phyloP scores from a whole-genome alignment of 2,113 vertebrate genomes.

The Colinus virginianus region DNA sequence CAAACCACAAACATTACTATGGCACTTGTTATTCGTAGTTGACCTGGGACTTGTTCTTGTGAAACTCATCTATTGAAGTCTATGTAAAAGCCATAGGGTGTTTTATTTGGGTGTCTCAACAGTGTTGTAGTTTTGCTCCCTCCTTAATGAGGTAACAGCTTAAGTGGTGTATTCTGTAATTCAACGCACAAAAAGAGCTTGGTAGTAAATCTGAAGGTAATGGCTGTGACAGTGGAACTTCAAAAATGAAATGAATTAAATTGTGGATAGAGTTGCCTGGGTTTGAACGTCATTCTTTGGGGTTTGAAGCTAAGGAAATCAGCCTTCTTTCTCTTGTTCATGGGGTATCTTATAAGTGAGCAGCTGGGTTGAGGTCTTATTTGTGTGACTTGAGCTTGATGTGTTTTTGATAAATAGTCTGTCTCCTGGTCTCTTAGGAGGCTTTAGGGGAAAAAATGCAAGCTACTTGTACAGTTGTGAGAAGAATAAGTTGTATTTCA shows the following conservation, averaged over 20 bases:
- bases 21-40: neutral
- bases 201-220: neutral
- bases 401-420: conserved; percentile 1
- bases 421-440: conserved; percentile 7
- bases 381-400: conserved; percentile 3
- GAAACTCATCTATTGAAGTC: neutral
- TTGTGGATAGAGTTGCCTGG: neutral
- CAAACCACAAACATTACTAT: neutral
- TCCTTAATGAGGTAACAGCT: neutral
- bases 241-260: neutral
- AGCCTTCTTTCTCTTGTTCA: neutral
- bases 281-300: neutral
- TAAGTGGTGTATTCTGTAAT: neutral
- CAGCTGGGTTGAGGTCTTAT: conserved; percentile 4
- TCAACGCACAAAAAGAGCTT: neutral
- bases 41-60: neutral
- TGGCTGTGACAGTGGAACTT: neutral
- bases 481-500: neutral
- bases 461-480: neutral
- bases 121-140: neutral
- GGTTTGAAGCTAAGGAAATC: neutral
- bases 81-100: neutral
- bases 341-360: neutral
- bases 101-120: neutral
- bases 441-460: neutral